Evolutionary conservation across 2,888 invertebrate genomes (phyloP), one percentile per base, ranked within the genome.

Genomic region (Hermaeophaga mercurialis): DNA sequence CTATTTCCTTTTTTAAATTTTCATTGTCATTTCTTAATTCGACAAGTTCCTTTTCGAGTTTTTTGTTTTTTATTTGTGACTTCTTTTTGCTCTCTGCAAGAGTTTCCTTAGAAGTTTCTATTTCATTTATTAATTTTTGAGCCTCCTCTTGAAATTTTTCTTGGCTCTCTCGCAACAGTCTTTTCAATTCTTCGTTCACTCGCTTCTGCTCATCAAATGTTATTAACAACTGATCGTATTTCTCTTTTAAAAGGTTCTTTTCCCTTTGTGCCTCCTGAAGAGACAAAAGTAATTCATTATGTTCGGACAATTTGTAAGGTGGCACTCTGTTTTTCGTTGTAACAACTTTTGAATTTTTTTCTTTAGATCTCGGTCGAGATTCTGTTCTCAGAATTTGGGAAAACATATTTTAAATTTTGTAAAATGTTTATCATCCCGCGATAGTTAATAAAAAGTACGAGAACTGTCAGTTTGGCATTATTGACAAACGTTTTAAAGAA

Each of bases 21-120:
- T 64, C 64, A 4, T 60, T 62, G 46, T 56, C 56, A 8, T 46
- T 22, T 52, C 55, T 62, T 9, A 61, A 28, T 36, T 52, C 49
- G 4, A 43, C 14, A 3, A 43, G 3, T 14, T 14, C 26, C 15
- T 24, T 43, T 14, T 43, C 24, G 2, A 43, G 15, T 4, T 24
- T 22, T 18, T 43, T 43, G 1, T 12, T 11, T 24, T 11, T 43
- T 1, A 3, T 2, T 14, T 24, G 24, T 1, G 24, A 43, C 8
- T 43, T 24, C 3, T 12, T 14, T 24, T 12, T 43, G 1, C 8
- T 24, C 9, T 12, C 22, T 5, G 8, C 19, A 2, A 43, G 9
- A 24, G 4, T 24, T 38, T 38, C 2, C 9, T 38, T 38, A 18
- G 15, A 6, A 5, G 7, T 5, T 3, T 24, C 24, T 22, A 41